Base-by-base conservation (phyloP, 2,888 invertebrate genomes). In the Drosophila multiciliata region DNA sequence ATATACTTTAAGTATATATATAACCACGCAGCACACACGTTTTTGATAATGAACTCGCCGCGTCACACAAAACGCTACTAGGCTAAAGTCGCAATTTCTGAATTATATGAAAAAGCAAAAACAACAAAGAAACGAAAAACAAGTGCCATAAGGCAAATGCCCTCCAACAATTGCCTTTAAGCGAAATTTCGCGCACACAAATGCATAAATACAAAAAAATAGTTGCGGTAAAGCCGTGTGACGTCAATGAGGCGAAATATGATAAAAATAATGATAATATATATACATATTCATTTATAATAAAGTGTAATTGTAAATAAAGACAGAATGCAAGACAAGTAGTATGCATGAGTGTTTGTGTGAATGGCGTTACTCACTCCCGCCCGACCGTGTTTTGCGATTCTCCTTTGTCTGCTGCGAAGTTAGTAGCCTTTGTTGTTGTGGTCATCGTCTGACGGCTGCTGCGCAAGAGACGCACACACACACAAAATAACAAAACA, bases 71-170 rank as follows among this genome's bases (percentile, higher is more conserved):
- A 70, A 66, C 73, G 80, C 72, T 59, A 67, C 66, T 65, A 80
- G 80, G 67, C 75, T 86, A 85, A 88, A 85, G 85, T 73, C 85
- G 85, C 89, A 87, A 84, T 85, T 89, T 89, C 85, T 84, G 70
- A 75, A 77, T 74, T 73, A 76, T 62, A 73, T 49, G 62, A 80
- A 78, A 80, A 64, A 68, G 33, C 76, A 66, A 72, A n/a, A 80
- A 53, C 71, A 75, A 66, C 32, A 38, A 55, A 48, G 15, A 42
- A 73, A 35, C 26, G 66, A 81, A 42, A 49, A 73, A 73, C 59
- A 78, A 78, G 57, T 78, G 55, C 53, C 61, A 53, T 60, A 77
- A 82, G 87, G 84, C 79, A 89, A 89, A 84, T 68, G 84, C 82
- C 82, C 84, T 83, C 72, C 71, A 52, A 73, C 87, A 84, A 80